Evolutionary conservation across 2,888 invertebrate genomes (phyloP).

Genomic region (Athalia circularis): DNA sequence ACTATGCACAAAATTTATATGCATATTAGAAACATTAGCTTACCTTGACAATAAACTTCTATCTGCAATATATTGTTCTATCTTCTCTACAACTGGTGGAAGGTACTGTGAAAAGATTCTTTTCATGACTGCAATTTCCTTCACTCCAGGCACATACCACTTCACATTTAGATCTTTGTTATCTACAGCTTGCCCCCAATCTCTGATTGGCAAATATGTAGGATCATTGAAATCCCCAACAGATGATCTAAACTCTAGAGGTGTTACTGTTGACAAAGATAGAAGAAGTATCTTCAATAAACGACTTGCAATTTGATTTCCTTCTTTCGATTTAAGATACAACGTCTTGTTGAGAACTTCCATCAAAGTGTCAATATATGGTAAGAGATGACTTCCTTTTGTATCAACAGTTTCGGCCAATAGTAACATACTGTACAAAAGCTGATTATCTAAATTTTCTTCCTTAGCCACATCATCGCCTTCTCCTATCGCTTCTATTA

Average conservation of each 20-base stretch:
- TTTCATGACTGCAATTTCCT: constrained; percentile 82
- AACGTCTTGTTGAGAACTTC: constrained; percentile 83
- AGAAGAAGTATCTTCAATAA: constrained; percentile 78
- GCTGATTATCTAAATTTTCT: constrained; percentile 86
- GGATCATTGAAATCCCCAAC: constrained; percentile 79
- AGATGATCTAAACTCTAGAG: constrained; percentile 80
- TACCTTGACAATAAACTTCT: constrained; percentile 75
- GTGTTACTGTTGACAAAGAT: constrained; percentile 79
- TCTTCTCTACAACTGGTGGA: constrained; percentile 78
- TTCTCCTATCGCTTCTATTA: constrained; percentile 76
- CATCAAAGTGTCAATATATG: constrained; percentile 80
- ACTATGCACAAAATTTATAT: neutral
- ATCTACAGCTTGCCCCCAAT: constrained; percentile 88
- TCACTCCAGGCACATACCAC: constrained; percentile 86
- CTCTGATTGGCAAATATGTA: constrained; percentile 82
- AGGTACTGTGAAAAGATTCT: constrained; percentile 81
- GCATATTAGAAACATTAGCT: constrained; percentile 42
- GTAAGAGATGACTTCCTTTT: constrained; percentile 79
- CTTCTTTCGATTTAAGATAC: constrained; percentile 82
- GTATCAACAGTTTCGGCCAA: constrained; percentile 84
- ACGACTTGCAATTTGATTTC: constrained; percentile 79
- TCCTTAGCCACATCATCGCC: constrained; percentile 83
- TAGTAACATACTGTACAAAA: constrained; percentile 86
- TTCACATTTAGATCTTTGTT: constrained; percentile 80
- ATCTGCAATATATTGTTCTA: constrained; percentile 77